Evolutionary conservation across 1,140 invertebrate species (phyloP).

Genomic region (Ips nitidus): DNA sequence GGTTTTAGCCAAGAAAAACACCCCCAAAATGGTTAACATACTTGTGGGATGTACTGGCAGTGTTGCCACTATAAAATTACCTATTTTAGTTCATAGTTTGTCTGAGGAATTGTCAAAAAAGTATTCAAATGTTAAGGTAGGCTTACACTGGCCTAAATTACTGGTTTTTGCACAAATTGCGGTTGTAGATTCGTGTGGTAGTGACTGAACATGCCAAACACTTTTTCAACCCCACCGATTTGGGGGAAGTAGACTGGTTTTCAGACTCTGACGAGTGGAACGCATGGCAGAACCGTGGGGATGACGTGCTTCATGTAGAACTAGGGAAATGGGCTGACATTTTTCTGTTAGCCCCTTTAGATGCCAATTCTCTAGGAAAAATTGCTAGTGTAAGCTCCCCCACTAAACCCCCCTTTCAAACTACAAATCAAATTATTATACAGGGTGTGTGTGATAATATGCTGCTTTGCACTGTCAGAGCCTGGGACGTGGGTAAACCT

Average conservation of each 20-base stretch:
- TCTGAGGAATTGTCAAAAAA: constrained; percentile 11
- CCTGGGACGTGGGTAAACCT: constrained; percentile 89
- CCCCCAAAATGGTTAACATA: constrained; percentile 58
- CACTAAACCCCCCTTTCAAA: not conserved
- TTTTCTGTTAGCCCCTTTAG: constrained; percentile 90
- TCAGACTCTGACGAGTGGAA: constrained; percentile 90
- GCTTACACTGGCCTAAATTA: not conserved
- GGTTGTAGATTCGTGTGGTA: constrained; percentile 71
- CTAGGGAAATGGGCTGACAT: constrained; percentile 95
- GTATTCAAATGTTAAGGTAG: constrained; percentile 12
- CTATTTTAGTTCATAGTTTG: constrained; percentile 56
- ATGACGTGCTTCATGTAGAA: constrained; percentile 97
- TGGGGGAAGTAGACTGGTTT: constrained; percentile 66
- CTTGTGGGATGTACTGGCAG: constrained; percentile 87
- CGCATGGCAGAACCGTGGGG: constrained; percentile 85
- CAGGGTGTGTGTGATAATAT: constrained; percentile 96
- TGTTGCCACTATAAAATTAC: constrained; percentile 87
- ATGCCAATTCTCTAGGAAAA: constrained; percentile 97
- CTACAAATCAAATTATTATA: constrained; percentile 39
- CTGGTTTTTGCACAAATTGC: too few relatives aligned
- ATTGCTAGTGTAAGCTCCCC: constrained; percentile 66
- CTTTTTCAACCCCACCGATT: constrained; percentile 72
- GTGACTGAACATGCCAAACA: constrained; percentile 84
- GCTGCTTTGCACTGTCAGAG: constrained; percentile 87
- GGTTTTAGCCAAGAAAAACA: constrained; percentile 61